Conservation (phyloP, 2,113 vertebrate species). For the Perca flavescens region DNA sequence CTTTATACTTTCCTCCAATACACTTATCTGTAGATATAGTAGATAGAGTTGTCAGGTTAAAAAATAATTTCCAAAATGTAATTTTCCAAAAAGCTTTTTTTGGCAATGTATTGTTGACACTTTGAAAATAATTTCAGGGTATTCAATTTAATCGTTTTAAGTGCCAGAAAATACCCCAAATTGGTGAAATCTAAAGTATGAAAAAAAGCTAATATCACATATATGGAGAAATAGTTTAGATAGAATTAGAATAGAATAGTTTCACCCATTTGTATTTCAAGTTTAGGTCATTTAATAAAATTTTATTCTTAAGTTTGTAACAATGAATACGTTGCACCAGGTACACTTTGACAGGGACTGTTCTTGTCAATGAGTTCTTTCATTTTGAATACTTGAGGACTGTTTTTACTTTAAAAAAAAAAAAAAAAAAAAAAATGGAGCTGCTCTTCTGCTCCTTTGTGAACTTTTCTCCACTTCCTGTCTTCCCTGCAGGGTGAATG, state of each 20-base stretch:
- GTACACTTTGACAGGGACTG: not conserved
- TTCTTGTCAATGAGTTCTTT: not conserved
- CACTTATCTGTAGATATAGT: not conserved
- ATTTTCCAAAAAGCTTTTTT: no score
- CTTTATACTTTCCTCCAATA: not conserved
- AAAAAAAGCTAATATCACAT: not conserved
- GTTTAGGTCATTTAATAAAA: not conserved
- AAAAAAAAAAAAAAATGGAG: not conserved
- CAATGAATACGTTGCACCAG: no score
- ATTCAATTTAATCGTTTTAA: not conserved
- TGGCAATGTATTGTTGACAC: not conserved
- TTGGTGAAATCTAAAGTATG: not conserved
- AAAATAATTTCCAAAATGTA: not conserved
- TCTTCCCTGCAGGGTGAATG: conserved; percentile 90
- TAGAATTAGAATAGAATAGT: not conserved
- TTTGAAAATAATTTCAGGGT: not conserved
- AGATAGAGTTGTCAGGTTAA: not conserved
- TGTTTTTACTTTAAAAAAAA: not conserved
- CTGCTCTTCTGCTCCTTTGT: not conserved
- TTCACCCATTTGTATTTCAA: not conserved
- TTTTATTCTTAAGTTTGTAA: no score
- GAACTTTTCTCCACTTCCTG: conserved; percentile 6
- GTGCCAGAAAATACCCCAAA: not conserved
- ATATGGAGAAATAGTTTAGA: not conserved
- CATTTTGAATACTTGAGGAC: not conserved